Base-by-base conservation (phyloP, 2,888 invertebrate species). In the Teinopalpus imperialis region DNA sequence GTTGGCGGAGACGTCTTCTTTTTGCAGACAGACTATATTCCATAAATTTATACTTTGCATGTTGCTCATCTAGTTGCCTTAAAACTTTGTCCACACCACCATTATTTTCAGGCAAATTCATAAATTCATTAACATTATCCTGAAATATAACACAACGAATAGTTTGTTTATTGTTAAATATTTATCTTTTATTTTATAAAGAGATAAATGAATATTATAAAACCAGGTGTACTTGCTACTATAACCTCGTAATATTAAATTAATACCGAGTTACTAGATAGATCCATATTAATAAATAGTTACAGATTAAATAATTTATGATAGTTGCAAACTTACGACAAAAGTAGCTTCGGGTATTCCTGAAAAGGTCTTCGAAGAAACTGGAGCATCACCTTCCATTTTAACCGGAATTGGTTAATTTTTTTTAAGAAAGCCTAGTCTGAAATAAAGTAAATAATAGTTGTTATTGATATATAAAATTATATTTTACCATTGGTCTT, bases 31-130 rank as follows among this genome's bases (percentile, higher is more conserved):
- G 90, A 77, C 97, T 98, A 63, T 93, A 94, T 82, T 99, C 98
- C 97, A 99, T 97, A 74, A 97, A 97, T 86, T 98, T 98, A 78
- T 98, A 98, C 90, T 98, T 98, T 49, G 94, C 94, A 86, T 98
- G 97, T 70, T 95, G 95, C 70, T 98, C 98, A 73, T 99, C 98
- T 48, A 98, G 87, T 64, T 91, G 92, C 65, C 94, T 94, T 40
- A 98, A 83, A 8, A 97, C 97, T 72, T 93, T 93, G 63, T 98
- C 97, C 1, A 95, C 96, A 52, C 94, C 93, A 36, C 93, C 94
- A 53, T 92, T 91, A 70, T 97, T 97, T 66, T 96, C 97, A 8
- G 94, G 90, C 61, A 92, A 88, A 51, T 91, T 91, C 97, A 99
- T 97, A 78, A 94, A 99, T 45, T 93, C 92, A 70, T 98, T 97